phyloP scores from a whole-genome alignment of 2,113 vertebrate species.

The Epinephelus fuscoguttatus region DNA sequence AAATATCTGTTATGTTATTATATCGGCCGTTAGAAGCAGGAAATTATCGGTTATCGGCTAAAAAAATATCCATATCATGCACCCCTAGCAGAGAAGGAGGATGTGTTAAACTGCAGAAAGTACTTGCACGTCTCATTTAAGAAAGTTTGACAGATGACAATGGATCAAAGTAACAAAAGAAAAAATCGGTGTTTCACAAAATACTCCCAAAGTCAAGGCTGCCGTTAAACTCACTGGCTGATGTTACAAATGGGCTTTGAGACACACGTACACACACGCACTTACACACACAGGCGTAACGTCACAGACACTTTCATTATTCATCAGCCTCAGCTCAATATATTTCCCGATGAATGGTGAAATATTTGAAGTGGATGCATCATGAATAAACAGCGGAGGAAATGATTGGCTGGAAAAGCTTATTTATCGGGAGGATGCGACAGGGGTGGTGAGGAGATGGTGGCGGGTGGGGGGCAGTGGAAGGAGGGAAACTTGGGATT shows the following conservation, averaged over 20 bases:
- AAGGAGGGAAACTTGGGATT: constrained; percentile 44
- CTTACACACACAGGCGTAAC: constrained; percentile 14
- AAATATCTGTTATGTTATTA: no score
- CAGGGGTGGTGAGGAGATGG: neutral
- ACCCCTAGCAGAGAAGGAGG: neutral
- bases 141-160: constrained; percentile 61
- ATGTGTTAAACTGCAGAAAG: constrained; percentile 55
- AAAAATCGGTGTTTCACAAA: constrained; percentile 65
- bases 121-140: constrained; percentile 58
- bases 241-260: constrained; percentile 18
- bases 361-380: constrained; percentile 46
- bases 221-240: constrained; percentile 24
- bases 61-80: no score
- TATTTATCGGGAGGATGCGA: constrained; percentile 58
- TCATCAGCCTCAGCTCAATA: constrained; percentile 39
- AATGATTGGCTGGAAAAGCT: constrained; percentile 61
- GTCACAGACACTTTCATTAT: constrained; percentile 40
- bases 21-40: no score
- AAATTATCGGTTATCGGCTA: no score
- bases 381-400: constrained; percentile 62
- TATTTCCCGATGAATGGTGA: constrained; percentile 48
- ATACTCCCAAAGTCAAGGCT: constrained; percentile 33
- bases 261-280: constrained; percentile 13
- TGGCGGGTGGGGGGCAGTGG: neutral
- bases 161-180: constrained; percentile 58